phyloP scores from a whole-genome alignment of 2,888 invertebrate species.

The Idaea dimidiata region DNA sequence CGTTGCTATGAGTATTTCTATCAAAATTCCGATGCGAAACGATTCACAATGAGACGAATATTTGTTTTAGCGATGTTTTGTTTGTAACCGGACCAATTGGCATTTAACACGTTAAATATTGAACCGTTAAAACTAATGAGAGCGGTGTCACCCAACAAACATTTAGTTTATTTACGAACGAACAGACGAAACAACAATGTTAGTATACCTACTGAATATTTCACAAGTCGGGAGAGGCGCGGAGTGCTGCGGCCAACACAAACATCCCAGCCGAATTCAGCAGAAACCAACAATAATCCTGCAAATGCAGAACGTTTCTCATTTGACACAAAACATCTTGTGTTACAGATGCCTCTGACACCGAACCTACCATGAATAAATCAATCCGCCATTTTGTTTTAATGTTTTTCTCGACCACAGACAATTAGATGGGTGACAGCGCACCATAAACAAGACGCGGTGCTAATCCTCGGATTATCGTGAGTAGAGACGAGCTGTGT shows the following conservation, averaged over 20 bases:
- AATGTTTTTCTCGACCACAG: constrained; percentile 61
- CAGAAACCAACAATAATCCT: constrained; percentile 48
- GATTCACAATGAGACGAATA: constrained; percentile 34
- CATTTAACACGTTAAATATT: constrained; percentile 45
- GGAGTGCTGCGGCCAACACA: constrained; percentile 64
- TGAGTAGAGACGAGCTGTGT: constrained; percentile 68
- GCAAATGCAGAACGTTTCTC: constrained; percentile 56
- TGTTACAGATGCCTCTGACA: constrained; percentile 52
- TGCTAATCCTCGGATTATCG: constrained; percentile 70
- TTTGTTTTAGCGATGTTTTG: constrained; percentile 41
- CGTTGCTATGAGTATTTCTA: constrained; percentile 22
- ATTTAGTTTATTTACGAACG: constrained; percentile 39
- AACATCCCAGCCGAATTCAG: constrained; percentile 52
- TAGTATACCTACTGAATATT: constrained; percentile 8
- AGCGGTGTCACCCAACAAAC: constrained; percentile 42
- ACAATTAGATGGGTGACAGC: constrained; percentile 66
- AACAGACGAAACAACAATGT: constrained; percentile 20
- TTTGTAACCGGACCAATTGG: constrained; percentile 42
- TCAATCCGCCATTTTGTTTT: constrained; percentile 66
- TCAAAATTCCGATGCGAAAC: constrained; percentile 24
- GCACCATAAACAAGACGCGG: constrained; percentile 67
- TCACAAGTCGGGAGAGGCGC: constrained; percentile 13
- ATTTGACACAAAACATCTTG: constrained; percentile 76
- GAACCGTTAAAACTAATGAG: constrained; percentile 41
- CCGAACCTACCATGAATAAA: constrained; percentile 63